phyloP scores from a whole-genome alignment of 2,797 vertebrate species.

The Naso thynnoides region DNA sequence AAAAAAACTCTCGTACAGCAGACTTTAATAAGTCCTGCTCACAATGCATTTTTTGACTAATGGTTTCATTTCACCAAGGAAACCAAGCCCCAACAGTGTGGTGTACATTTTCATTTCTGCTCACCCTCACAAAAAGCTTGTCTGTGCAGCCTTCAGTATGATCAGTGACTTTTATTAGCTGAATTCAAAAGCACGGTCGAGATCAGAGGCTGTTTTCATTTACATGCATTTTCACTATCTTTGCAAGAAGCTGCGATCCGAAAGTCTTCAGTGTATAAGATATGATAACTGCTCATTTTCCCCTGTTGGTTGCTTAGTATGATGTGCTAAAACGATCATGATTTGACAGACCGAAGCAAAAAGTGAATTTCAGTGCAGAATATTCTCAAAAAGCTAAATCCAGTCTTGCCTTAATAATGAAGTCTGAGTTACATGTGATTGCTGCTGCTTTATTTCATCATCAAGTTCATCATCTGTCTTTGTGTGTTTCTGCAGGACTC shows the following conservation, averaged over 20 bases:
- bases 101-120: conserved; percentile 33
- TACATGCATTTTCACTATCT: conserved; percentile 8
- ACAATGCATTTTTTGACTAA: conserved; percentile 27
- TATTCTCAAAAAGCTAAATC: neutral
- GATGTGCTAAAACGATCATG: neutral
- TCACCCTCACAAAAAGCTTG: neutral
- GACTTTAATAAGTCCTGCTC: neutral
- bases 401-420: too few species aligned
- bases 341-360: too few species aligned
- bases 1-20: neutral
- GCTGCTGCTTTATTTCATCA: too few species aligned
- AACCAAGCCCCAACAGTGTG: neutral
- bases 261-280: neutral
- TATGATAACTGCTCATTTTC: neutral
- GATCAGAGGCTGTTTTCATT: neutral
- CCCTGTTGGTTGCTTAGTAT: neutral
- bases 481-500: conserved; percentile 79
- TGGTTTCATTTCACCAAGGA: conserved; percentile 37
- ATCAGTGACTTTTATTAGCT: neutral
- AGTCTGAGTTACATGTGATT: neutral
- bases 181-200: neutral
- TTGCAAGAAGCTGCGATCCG: neutral
- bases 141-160: conserved; percentile 14
- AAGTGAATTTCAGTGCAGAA: neutral
- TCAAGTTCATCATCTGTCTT: neutral